phyloP scores from a whole-genome alignment of 2,113 vertebrate species.

The Oxyura jamaicensis region DNA sequence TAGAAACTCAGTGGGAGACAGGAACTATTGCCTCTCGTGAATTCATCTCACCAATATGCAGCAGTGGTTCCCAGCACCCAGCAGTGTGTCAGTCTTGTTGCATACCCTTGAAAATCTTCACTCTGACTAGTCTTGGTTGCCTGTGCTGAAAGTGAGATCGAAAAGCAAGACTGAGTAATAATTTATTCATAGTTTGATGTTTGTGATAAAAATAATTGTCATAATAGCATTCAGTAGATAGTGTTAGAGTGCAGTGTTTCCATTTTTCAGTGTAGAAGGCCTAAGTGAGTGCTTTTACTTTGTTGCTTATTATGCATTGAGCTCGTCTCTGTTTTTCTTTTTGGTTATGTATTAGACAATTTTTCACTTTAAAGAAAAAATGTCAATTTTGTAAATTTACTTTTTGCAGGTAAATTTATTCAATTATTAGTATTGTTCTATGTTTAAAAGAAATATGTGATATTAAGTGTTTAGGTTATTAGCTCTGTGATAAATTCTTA shows the following conservation, averaged over 20 bases:
- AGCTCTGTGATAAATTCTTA: neutral
- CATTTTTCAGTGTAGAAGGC: neutral
- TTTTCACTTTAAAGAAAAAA: neutral
- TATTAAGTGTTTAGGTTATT: neutral
- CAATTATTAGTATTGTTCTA: neutral
- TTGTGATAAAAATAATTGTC: constrained; percentile 6
- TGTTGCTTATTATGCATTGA: neutral
- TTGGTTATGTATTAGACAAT: neutral
- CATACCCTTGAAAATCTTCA: neutral
- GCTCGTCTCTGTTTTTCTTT: neutral
- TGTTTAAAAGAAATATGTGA: neutral
- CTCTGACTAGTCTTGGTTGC: neutral
- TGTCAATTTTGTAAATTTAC: neutral
- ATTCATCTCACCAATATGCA: neutral
- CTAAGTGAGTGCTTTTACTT: neutral
- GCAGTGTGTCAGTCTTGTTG: neutral
- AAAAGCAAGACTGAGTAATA: neutral
- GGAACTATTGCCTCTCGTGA: neutral
- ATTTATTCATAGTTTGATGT: neutral
- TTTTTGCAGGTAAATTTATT: neutral
- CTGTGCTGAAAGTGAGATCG: neutral
- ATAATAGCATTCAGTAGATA: neutral
- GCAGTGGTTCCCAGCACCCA: accelerated
- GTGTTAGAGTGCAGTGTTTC: neutral
- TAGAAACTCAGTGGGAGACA: neutral